Conservation (phyloP, 2,888 invertebrate species). For the Cantharis nigra region DNA sequence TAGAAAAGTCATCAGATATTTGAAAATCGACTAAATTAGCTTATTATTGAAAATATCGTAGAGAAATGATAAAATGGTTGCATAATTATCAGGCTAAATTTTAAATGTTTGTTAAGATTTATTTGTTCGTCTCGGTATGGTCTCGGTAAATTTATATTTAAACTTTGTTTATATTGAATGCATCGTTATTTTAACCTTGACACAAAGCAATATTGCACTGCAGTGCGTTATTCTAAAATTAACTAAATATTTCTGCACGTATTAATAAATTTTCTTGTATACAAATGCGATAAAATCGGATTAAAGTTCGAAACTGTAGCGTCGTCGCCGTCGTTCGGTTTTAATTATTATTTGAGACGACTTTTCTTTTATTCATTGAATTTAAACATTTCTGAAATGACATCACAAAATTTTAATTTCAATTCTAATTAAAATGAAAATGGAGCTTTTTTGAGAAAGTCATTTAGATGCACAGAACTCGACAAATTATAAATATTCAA, state of each 20-base stretch:
- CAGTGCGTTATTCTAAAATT: neutral
- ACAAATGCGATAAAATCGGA: neutral
- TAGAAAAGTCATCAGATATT: constrained; percentile 4
- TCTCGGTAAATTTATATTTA: neutral
- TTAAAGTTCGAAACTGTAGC: neutral
- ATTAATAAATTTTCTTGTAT: neutral
- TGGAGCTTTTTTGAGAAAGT: neutral
- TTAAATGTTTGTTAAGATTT: neutral
- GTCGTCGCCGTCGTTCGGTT: neutral
- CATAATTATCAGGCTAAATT: neutral
- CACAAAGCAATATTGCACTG: neutral
- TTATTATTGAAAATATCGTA: neutral
- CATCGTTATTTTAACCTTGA: constrained; percentile 3
- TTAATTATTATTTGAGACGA: neutral
- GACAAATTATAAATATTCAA: neutral
- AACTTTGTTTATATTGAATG: neutral
- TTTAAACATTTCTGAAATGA: neutral
- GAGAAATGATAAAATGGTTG: neutral
- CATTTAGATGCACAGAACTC: neutral
- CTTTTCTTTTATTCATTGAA: neutral
- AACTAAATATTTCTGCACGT: neutral
- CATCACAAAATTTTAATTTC: neutral
- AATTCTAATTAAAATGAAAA: neutral
- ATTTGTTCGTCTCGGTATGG: neutral
- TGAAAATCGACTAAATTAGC: neutral